Evolutionary conservation across 2,113 vertebrate species (phyloP).

Genomic region (Otis tarda): DNA sequence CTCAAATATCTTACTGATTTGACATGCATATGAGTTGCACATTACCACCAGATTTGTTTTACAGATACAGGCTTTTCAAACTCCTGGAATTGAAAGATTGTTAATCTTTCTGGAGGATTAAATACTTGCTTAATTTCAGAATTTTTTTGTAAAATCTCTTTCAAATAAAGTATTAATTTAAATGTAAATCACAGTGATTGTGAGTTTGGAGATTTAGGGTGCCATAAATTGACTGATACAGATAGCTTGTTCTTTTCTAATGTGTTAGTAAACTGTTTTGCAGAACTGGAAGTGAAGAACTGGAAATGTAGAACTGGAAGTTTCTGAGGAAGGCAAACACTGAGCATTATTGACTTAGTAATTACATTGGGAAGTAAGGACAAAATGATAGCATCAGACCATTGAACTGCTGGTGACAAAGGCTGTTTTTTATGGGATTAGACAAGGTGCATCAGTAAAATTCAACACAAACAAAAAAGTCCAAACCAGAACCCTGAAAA

Average conservation of each 20-base stretch:
- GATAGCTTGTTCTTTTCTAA: not conserved
- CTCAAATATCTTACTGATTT: constrained; percentile 35
- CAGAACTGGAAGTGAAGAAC: not conserved
- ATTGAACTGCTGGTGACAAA: not conserved
- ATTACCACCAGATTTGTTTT: not conserved
- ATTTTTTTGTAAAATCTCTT: not conserved
- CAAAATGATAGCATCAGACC: not conserved
- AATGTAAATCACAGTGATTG: not conserved
- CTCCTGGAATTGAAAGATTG: not conserved
- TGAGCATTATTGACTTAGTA: not conserved
- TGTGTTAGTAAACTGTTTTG: not conserved
- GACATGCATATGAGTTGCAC: constrained; percentile 11
- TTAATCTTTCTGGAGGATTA: not conserved
- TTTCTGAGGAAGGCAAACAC: not conserved
- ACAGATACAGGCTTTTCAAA: not conserved
- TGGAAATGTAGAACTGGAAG: not conserved
- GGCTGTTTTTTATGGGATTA: not conserved
- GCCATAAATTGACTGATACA: not conserved
- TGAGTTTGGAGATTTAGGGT: not conserved
- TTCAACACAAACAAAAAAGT: not conserved
- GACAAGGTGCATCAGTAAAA: not conserved
- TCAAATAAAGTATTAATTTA: not conserved
- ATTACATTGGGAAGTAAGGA: not conserved
- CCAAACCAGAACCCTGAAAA: not conserved
- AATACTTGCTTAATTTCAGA: not conserved